Evolutionary conservation across 1,140 invertebrate species (phyloP), one percentile per base, ranked within the genome.

Genomic region (Drosophila simulans): DNA sequence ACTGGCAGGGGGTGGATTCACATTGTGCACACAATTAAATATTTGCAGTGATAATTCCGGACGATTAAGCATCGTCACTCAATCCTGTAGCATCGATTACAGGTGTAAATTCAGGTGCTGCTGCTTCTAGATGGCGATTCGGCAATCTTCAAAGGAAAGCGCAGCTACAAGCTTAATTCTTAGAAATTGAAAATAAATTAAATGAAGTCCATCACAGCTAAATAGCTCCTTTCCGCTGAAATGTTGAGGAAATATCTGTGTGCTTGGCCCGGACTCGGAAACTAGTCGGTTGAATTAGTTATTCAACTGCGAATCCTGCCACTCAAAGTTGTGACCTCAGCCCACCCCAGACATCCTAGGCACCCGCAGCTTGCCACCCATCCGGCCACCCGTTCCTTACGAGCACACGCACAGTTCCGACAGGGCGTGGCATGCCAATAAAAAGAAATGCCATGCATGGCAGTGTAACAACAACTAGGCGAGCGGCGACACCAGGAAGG

Each of bases 401-500:
- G 37, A 39, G 37, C 37, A 39, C 13, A 20, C n/a, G 45, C 11
- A 22, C 43, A 43, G 37, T 46, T 48, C 42, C 55, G 71, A 63
- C 59, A 76, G 79, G 83, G 82, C 82, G 82, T 85, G 82, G 75
- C 75, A 79, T 39, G 80, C 70, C 48, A 70, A 74, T 60, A 63
- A 64, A 70, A 77, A 49, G 45, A 56, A 53, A 52, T 57, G 43
- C 35, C 68, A 49, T 70, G 52, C 34, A 35, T 63, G 56, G 42
- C 40, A 42, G 48, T 1, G 40, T 15, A 25, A 37, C 48, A 40
- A 58, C 20, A 52, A 45, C 34, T n/a, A 17, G 5, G 34, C 7
- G 1, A 40, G 17, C 49, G 42, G 42, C 17, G 42, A 45, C 42
- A 56, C 37, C 3, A 22, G 27, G 54, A 39, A 10, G 15, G 55